These are phyloP conservation scores for Gymnopithys bicolor DNA, from an alignment of 2,797 vertebrate species.

Conservation along the genomic window DNA sequence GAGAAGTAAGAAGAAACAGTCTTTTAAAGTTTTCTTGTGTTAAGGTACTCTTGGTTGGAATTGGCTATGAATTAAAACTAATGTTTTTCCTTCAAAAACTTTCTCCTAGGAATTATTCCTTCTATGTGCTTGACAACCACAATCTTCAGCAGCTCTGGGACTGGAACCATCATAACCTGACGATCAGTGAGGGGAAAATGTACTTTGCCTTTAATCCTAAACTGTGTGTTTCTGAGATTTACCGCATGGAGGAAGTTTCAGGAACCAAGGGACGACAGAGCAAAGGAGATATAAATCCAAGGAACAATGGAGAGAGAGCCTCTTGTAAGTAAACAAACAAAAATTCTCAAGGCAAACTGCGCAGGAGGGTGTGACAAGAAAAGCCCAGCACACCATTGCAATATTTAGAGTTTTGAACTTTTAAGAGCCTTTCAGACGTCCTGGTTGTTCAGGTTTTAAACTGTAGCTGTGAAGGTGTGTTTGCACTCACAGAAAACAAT, in stretches of 20 bases:
- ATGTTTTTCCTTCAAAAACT: constrained; percentile 19
- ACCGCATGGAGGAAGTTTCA: constrained; percentile 92
- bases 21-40: background rate
- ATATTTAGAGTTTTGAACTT: background rate
- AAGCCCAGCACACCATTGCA: background rate
- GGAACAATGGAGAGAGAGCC: constrained; percentile 94
- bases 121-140: constrained; percentile 94
- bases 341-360: background rate
- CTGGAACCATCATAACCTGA: constrained; percentile 95
- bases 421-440: background rate
- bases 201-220: constrained; percentile 96
- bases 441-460: background rate
- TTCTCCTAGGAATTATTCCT: constrained; percentile 88
- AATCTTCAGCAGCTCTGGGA: constrained; percentile 96
- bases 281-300: constrained; percentile 87
- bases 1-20: background rate
- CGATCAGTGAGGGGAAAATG: constrained; percentile 89
- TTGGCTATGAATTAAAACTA: background rate
- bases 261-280: constrained; percentile 84
- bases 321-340: constrained; percentile 87
- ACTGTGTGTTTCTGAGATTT: constrained; percentile 94
- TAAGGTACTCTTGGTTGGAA: background rate
- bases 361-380: background rate
- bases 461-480: background rate
- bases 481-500: background rate